Evolutionary conservation across 2,888 invertebrate genomes (phyloP).

Genomic region (Carpatolechia fugitivella): DNA sequence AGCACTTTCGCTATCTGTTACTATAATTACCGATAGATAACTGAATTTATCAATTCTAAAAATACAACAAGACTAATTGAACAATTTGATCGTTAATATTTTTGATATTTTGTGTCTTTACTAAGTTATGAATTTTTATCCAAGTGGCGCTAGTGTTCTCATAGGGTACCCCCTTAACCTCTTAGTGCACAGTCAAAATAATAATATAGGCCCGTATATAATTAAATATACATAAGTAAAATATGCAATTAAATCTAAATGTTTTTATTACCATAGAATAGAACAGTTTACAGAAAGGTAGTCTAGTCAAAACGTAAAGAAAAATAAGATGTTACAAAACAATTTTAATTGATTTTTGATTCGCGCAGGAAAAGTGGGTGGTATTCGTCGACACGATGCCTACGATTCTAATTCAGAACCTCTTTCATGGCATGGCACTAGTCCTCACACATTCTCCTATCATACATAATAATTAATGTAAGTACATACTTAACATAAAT

Average conservation of each 20-base stretch:
- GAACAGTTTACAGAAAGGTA: constrained; percentile 69
- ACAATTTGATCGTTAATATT: too few relatives aligned
- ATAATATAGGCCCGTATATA: too few relatives aligned
- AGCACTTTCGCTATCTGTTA: too few relatives aligned
- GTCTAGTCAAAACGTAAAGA: constrained; percentile 58
- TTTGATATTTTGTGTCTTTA: too few relatives aligned
- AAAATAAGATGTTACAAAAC: constrained; percentile 63
- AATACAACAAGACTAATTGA: too few relatives aligned
- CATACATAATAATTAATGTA: constrained; percentile 60
- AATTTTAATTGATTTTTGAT: constrained; percentile 58
- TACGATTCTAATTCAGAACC: constrained; percentile 77
- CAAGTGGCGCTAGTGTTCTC: too few relatives aligned
- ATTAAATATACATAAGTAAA: constrained; percentile 28
- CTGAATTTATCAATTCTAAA: too few relatives aligned
- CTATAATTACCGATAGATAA: too few relatives aligned
- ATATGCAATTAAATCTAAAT: constrained; percentile 50
- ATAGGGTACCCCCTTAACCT: too few relatives aligned
- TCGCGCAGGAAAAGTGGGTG: constrained; percentile 77
- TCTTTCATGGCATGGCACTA: constrained; percentile 77
- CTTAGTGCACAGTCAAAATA: too few relatives aligned
- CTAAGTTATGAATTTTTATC: too few relatives aligned
- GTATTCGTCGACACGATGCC: constrained; percentile 76
- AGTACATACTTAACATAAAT: constrained; percentile 34
- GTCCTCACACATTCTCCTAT: constrained; percentile 77
- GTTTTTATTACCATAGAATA: constrained; percentile 69